Base-by-base conservation (phyloP, 2,113 vertebrate genomes). In the Motacilla tschutschensis region DNA sequence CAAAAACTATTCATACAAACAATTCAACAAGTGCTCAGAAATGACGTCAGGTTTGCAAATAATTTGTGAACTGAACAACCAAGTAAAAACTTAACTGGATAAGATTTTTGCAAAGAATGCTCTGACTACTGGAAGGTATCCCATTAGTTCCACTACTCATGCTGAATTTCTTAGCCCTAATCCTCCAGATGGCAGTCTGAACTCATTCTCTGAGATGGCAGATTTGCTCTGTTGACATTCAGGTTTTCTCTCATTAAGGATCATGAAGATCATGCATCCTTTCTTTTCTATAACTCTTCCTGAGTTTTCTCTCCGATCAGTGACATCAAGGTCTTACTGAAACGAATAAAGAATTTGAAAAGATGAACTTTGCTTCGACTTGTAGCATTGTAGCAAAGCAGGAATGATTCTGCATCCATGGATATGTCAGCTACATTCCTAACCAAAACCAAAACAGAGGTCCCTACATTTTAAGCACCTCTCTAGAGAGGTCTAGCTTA, bases 171-270 rank as follows among this genome's bases (percentile, higher is more conserved):
- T 83, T 60, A 76, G 54, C 35, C 36, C 69, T 89, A 82, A 75
- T 91, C 67, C 88, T 87, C 67, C 83, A 95, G 87, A 73, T 65
- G 73, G 84, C 86, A 94, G 35, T 85, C 83, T 85, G 75, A 90
- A 86, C 72, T 83, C 85, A 73, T 81, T 84, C 57, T 89, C 74
- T 38, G 65, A 87, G 75, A 67, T 4, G 18, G 54, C 25, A 71
- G 28, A 87, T 77, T 74, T 79, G 20, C 50, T 90, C 40, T 83
- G 48, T 64, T 89, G 82, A 63, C 71, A 59, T 65, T 44, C 40
- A 79, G 51, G 17, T 69, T 92, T 90, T 74, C 33, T 46, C 60
- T 91, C 46, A 63, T 75, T 79, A 86, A 84, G 76, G 54, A 85
- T 66, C 74, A 63, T 0, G 4, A 89, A 84, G 31, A 58, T 40